A percentile compares a stretch with the other conserved stretches of the same genome.
Evolutionary conservation across 2,113 vertebrate genomes (phyloP).

Genomic region (Neogobius melanostomus): DNA sequence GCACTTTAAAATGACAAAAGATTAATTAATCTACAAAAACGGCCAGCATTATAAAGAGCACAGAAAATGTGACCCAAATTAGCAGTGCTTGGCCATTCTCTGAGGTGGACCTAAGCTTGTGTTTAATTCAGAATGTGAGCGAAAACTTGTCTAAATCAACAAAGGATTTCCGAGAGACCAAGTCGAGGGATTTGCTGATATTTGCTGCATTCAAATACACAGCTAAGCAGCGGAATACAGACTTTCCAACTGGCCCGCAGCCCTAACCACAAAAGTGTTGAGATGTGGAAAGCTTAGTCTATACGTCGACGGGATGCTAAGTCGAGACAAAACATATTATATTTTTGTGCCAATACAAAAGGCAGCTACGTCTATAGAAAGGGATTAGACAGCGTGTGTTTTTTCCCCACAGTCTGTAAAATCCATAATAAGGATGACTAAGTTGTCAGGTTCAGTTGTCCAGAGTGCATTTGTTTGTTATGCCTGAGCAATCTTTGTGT

Average conservation of each 20-base stretch:
- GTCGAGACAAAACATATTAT: not conserved
- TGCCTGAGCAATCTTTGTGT: conserved; percentile 24
- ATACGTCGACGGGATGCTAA: conserved; percentile 1
- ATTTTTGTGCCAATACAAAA: not conserved
- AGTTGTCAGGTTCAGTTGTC: conserved; percentile 34
- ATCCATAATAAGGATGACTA: conserved; percentile 36
- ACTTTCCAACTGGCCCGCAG: not conserved
- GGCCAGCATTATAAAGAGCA: not conserved
- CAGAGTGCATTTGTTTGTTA: conserved; percentile 18
- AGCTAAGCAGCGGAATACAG: not conserved
- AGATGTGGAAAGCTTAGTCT: conserved; percentile 1
- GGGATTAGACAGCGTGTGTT: conserved; percentile 24
- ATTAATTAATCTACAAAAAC: not conserved
- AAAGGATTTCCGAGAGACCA: conserved; percentile 7
- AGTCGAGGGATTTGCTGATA: conserved; percentile 22
- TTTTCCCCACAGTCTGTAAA: conserved; percentile 43
- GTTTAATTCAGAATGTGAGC: conserved; percentile 12
- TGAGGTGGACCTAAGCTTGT: not conserved
- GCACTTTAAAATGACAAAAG: too few species aligned
- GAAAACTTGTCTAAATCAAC: conserved; percentile 9
- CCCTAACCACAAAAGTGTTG: conserved; percentile 11
- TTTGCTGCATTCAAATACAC: conserved; percentile 22
- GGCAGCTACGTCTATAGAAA: conserved; percentile 17
- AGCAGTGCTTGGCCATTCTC: conserved; percentile 6
- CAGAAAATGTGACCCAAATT: conserved; percentile 18